Base-by-base conservation (phyloP, 1,140 invertebrate species). In the Dendroctonus ponderosae region DNA sequence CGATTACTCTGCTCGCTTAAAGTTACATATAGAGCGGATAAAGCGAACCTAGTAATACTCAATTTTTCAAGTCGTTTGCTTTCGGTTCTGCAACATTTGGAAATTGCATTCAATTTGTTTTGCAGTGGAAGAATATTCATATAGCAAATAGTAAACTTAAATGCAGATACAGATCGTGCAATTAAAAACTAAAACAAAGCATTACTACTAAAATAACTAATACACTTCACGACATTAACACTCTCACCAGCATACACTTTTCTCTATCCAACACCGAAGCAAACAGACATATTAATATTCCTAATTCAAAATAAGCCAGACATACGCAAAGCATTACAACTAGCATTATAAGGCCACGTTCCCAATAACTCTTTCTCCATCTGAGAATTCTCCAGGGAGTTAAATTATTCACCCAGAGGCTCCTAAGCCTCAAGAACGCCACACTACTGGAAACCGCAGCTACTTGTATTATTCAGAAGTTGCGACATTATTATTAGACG, bases 401-500 rank as follows among this genome's bases (percentile, higher is more conserved):
- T 57, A 57, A 57, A 57, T 57, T 59, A 59, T 59, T 43, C 57
- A 46, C 43, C 57, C 14, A 15, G 9, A 37, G 43, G 44, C 43
- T 59, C 46, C 42, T 42, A 46, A 12, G 39, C 2, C 54, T 39
- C 54, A 57, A 42, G 54, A 42, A 42, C 54, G 54, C 54, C 12
- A 26, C 26, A 26, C 26, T 26, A 26, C 26, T 39, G 41, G 9
- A 59, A 59, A 59, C 43, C 43, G 57, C 57, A 59, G 38, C 41
- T 38, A 11, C 11, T 39, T 59, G 57, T 59, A 59, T 59, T 59
- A 59, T 59, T 59, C 57, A 59, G 44, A 59, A 12, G 43, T 46
- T 59, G 57, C 57, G 41, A 59, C 57, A 59, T 43, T 59, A 46
- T 44, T 59, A 46, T 57, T n/a, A n/a, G 40, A 41, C 11, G 39